Percentiles rank a stretch among this genome's conserved stretches.
These are phyloP conservation scores for Hesperophylax magnus DNA, from an alignment of 1,140 invertebrate species.

Conservation along the genomic window DNA sequence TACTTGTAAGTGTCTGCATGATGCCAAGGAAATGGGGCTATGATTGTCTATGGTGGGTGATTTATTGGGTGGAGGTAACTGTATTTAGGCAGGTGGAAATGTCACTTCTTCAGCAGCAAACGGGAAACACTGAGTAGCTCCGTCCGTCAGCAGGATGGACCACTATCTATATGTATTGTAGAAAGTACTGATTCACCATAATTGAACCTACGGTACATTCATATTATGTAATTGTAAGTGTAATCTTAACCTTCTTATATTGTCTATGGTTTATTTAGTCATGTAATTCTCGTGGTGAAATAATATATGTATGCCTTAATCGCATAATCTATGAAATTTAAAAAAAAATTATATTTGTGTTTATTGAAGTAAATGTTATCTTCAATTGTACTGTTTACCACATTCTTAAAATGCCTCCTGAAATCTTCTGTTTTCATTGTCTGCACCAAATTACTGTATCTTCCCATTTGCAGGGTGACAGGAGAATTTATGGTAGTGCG, in stretches of 20 bases:
- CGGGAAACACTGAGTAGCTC: no score
- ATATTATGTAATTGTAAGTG: slow-evolving; percentile 2
- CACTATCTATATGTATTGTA: neutral
- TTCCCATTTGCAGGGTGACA: no score
- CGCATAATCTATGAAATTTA: neutral
- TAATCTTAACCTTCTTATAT: slow-evolving; percentile 15
- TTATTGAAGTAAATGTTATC: neutral
- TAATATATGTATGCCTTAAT: neutral
- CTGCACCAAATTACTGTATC: no score
- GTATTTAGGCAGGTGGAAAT: neutral
- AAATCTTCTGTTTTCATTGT: neutral
- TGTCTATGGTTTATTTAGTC: slow-evolving; percentile 7
- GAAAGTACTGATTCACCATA: slow-evolving; percentile 10
- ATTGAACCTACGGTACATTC: slow-evolving; percentile 7
- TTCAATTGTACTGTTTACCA: neutral
- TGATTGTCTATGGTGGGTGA: neutral
- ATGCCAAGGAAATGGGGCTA: slow-evolving; percentile 19
- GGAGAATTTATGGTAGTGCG: no score
- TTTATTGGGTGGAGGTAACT: neutral
- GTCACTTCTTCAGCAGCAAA: neutral
- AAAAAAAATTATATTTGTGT: neutral
- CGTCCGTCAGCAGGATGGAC: no score
- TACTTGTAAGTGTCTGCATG: neutral
- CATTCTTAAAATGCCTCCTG: neutral
- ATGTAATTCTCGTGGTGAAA: neutral